Evolutionary conservation across 2,113 vertebrate species (phyloP).

Genomic region (Spheniscus mendiculus): DNA sequence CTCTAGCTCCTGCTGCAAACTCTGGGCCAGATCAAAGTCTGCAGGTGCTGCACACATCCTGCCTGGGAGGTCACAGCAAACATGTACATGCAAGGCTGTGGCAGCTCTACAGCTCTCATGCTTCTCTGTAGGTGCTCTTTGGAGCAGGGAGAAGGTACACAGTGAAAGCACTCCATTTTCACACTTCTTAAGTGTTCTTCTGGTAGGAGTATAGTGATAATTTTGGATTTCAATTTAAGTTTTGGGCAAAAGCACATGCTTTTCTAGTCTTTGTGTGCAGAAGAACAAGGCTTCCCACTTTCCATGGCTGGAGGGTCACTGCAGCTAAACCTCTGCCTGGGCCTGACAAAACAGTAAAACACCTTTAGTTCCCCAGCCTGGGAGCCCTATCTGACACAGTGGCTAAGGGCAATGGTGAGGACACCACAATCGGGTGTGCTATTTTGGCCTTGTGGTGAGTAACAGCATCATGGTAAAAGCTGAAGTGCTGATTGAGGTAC

Average conservation of each 20-base stretch:
- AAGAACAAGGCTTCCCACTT: background rate
- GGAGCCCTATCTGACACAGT: background rate
- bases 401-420: background rate
- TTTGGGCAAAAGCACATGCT: background rate
- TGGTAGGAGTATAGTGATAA: background rate
- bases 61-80: background rate
- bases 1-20: background rate
- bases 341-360: background rate
- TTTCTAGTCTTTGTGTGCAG: background rate
- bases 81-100: background rate
- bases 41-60: background rate
- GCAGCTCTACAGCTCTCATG: background rate
- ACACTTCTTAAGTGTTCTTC: background rate
- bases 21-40: background rate
- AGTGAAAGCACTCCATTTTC: background rate
- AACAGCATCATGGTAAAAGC: background rate
- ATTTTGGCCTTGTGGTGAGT: background rate
- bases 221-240: background rate
- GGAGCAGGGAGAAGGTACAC: background rate
- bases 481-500: background rate
- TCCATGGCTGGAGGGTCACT: background rate
- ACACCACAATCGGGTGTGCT: rapidly evolving
- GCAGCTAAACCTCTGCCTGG: background rate
- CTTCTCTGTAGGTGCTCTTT: background rate
- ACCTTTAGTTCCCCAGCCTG: background rate